Evolutionary conservation across 1,140 invertebrate genomes (phyloP), one percentile per base, ranked within the genome.

Genomic region (Drosophila elegans): DNA sequence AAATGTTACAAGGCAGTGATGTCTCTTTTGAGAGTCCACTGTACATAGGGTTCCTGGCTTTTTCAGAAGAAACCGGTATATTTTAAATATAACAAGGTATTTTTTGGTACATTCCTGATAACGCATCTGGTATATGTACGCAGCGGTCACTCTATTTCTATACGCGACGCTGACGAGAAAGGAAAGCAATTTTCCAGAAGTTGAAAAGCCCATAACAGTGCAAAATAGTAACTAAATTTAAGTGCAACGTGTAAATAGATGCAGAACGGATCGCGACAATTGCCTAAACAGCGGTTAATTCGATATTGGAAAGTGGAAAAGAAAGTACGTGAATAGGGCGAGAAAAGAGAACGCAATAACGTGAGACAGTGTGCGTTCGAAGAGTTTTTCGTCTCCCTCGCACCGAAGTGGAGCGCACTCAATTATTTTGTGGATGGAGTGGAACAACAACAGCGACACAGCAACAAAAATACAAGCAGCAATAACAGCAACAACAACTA

Each of bases 351-450:
- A 89, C 52, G 59, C 61, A 74, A 52, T n/a, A 80, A 68, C 60
- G 80, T 74, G 72, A 67, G 68, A 29, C 42, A 78, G 83, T 88
- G 83, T 89, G 85, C 46, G 85, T 84, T 71, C 72, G 61, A 63
- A 77, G 78, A 80, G 44, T 48, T 64, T 74, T 59, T 29, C 39
- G 38, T 77, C 76, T 61, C 59, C 59, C 34, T 62, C 59, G 45
- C 62, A 63, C 39, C 48, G 77, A 82, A 89, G 80, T 88, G 86
- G 64, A 63, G 83, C 84, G 75, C 57, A 89, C 66, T 68, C 74
- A 75, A 75, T 79, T 82, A 60, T 63, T 67, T 83, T 89, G 84
- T 89, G 84, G 84, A 89, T 89, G 84, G 84, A 71, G 84, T 77
- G 51, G 61, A 79, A 57, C 27, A 53, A 73, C 84, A 80, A 55